Conservation (phyloP, 2,888 invertebrate species). For the Melinaea menophilus region DNA sequence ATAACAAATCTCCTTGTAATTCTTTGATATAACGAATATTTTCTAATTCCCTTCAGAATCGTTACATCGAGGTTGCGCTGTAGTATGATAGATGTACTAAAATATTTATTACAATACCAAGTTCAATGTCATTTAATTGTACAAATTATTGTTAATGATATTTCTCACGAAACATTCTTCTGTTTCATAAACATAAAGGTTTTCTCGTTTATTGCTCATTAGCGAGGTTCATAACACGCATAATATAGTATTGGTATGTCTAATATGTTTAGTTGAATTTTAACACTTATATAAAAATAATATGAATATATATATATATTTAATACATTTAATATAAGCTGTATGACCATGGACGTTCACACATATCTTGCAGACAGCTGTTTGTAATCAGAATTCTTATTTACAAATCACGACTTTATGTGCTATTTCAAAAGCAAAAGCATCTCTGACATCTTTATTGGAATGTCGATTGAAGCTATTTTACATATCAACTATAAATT, state of each 20-base stretch:
- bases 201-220: constrained; percentile 17
- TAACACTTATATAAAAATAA: too few species aligned
- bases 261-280: too few species aligned
- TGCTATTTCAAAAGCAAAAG: not conserved
- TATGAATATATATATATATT: too few species aligned
- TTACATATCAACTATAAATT: not conserved
- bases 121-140: constrained; percentile 15
- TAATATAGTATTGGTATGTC: not conserved
- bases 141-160: constrained; percentile 17
- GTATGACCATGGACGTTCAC: too few species aligned
- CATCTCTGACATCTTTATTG: constrained; percentile 7
- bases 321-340: too few species aligned
- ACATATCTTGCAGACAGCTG: not conserved
- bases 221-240: constrained; percentile 1
- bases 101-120: not conserved
- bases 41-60: too few species aligned
- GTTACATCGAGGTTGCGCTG: too few species aligned
- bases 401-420: constrained; percentile 27
- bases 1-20: too few species aligned
- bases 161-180: constrained; percentile 14
- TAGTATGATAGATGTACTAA: too few species aligned
- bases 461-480: not conserved
- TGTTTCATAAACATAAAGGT: constrained; percentile 15
- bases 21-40: too few species aligned
- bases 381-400: constrained; percentile 48